Evolutionary conservation across 30 jellyfish, hydroid and myxozoan species (phyloP).

Genomic region (Hydractinia symbiolongicarpus): DNA sequence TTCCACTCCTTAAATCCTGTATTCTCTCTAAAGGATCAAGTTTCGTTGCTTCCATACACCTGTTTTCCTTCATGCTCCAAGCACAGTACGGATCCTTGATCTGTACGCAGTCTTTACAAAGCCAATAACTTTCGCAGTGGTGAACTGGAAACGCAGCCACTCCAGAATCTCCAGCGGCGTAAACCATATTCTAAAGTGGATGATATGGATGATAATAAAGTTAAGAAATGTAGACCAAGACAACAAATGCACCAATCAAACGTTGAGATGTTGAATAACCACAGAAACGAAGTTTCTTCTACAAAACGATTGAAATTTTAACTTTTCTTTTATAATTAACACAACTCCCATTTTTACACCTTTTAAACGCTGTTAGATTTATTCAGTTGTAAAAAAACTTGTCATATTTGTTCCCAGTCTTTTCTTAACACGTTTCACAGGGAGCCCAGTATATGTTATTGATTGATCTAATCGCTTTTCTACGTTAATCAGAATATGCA

Average conservation of each 20-base stretch:
- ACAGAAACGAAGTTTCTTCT: no score
- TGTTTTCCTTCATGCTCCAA: neutral
- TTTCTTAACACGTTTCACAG: no score
- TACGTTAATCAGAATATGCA: no score
- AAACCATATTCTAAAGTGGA: neutral
- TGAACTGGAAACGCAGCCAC: neutral
- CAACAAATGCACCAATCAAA: neutral
- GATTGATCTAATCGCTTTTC: no score
- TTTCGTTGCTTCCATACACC: neutral
- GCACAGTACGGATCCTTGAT: neutral
- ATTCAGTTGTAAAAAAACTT: no score
- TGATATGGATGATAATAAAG: neutral
- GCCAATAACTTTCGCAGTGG: neutral
- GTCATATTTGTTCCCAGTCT: no score
- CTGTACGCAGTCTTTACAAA: neutral
- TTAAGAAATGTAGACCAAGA: neutral
- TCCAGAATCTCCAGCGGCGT: constrained; percentile 6
- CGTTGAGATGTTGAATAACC: neutral
- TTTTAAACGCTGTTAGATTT: no score
- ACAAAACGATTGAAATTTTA: no score
- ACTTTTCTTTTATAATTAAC: no score
- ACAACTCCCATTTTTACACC: no score
- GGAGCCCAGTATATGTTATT: no score
- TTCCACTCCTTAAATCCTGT: neutral
- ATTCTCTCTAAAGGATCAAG: neutral